Evolutionary conservation across 2,888 invertebrate genomes (phyloP).

Genomic region (Cheilosia variabilis): DNA sequence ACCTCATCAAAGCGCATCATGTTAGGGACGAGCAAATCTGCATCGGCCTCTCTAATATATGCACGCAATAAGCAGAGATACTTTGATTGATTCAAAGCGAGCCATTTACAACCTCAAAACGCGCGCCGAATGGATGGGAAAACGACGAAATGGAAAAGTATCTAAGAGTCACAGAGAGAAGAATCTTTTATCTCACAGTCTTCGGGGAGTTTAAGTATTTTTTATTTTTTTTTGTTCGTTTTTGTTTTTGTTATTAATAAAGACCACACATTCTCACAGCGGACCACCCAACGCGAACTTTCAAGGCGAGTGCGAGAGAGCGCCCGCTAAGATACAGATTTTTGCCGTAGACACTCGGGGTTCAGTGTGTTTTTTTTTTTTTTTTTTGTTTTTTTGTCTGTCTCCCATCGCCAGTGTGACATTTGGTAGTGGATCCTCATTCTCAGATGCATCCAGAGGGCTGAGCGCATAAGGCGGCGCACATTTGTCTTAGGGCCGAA

Average conservation of each 20-base stretch:
- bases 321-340: conserved; percentile 67
- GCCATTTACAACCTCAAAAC: conserved; percentile 49
- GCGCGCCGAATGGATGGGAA: conserved; percentile 32
- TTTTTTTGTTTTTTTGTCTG: background rate
- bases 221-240: conserved; percentile 24
- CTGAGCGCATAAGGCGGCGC: conserved; percentile 22
- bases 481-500: conserved; percentile 59
- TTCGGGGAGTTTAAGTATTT: conserved; percentile 33
- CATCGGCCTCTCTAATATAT: conserved; percentile 50
- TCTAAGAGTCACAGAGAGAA: conserved; percentile 47
- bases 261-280: conserved; percentile 84
- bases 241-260: conserved; percentile 82
- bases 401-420: conserved; percentile 32
- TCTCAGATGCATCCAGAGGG: conserved; percentile 10
- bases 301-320: conserved; percentile 65
- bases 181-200: conserved; percentile 62
- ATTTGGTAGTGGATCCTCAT: conserved; percentile 41
- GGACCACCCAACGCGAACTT: conserved; percentile 82
- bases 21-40: conserved; percentile 20
- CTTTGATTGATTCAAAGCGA: conserved; percentile 73
- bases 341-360: conserved; percentile 51
- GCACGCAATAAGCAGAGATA: conserved; percentile 56
- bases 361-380: background rate
- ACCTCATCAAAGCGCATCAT: conserved; percentile 53
- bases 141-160: conserved; percentile 22